Base-by-base conservation (phyloP, 1,140 invertebrate species). In the Orchesella cincta region DNA sequence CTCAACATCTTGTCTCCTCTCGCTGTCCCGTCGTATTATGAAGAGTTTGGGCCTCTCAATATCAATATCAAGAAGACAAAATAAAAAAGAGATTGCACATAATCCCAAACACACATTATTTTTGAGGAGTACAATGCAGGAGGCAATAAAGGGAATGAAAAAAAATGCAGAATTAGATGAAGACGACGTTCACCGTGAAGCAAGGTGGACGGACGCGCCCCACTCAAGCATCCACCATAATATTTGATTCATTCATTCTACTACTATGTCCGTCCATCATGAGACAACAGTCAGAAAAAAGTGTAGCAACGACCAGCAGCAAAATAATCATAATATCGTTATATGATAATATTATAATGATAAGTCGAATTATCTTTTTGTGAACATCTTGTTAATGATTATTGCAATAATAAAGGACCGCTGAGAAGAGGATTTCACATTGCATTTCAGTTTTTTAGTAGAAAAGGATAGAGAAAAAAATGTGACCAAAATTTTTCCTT, bases 161-260 rank as follows among this genome's bases (percentile, higher is more conserved):
- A 12, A 46, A 46, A 12, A 8, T 8, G 20, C 39, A 12, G 20
- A 67, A 31, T 16, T 2, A 31, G 23, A 67, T 31, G 62, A 67
- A 67, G 62, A 67, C 62, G 62, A 67, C 23, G 39, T 46, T n/a
- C 3, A 31, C 62, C 62, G 33, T 14, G 23, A 31, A 29, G 28
- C 29, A 67, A 67, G 52, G 52, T 57, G 52, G 52, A 57, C n/a
- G 62, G 62, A 67, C 62, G 62, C 62, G 62, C 62, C 62, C 62
- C 62, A 33, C 62, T 57, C 52, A 57, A n/a, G 8, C 20, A 46
- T 46, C 20, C 39, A 46, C 20, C 39, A 8, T 46, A n/a, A n/a
- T n/a, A n/a, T n/a, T n/a, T n/a, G n/a, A n/a, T n/a, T n/a, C n/a
- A n/a, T n/a, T n/a, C n/a, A n/a, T n/a, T n/a, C n/a, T n/a, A n/a